Base-by-base conservation (phyloP, 2,113 vertebrate genomes). In the Morone chrysops region DNA sequence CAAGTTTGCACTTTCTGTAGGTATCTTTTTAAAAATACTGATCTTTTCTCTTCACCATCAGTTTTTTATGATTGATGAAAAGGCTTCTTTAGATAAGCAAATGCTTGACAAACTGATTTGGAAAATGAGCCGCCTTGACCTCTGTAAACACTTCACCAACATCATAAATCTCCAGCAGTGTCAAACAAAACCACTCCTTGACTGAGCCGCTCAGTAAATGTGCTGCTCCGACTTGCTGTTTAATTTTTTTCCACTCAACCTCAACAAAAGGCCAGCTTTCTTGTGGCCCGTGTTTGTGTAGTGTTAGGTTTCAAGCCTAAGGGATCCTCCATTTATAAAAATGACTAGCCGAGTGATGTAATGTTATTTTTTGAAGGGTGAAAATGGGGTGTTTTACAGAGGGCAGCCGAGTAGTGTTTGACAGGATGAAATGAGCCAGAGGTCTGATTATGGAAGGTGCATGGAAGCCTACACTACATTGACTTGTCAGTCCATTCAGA, bases 351-450 rank as follows among this genome's bases (percentile, higher is more conserved):
- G 82, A 92, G 94, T 97, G 96, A 97, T 97, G 96, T 97, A 95
- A 97, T 97, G 96, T 96, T 97, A 94, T 97, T 95, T 96, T 96
- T 96, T 95, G 70, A 90, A 94, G 94, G 94, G 95, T 89, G 93
- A 96, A 89, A 94, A 93, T 82, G 70, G 84, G 92, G 90, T 93
- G 91, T 91, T 92, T 91, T 86, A 85, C 88, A 75, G 90, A 83
- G 92, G 88, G 84, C 87, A 88, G 91, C 43, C 8, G 74, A 70
- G 86, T 80, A 89, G 89, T 90, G 92, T 92, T 92, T 94, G 92
- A 93, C 91, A 88, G 80, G 82, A 82, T 89, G 84, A 95, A 96
- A 93, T 87, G 92, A 93, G 92, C 91, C 91, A 89, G 91, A 92
- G 89, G 91, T 95, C 85, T 92, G 91, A 92, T 91, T 95, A 85